Base-by-base conservation (phyloP, 2,888 invertebrate species). In the Nipponacmea schrenckii region DNA sequence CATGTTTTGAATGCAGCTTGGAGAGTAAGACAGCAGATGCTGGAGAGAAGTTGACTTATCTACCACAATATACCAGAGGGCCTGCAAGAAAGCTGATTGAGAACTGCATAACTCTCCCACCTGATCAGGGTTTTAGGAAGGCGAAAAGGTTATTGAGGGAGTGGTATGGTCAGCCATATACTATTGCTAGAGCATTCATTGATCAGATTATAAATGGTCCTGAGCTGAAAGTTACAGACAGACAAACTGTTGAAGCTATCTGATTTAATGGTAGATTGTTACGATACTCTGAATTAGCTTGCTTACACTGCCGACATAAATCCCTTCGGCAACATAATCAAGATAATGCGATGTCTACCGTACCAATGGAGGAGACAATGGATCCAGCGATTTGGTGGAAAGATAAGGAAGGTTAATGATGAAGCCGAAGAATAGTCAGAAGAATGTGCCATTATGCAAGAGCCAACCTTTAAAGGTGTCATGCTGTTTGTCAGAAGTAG, bases 111-210 rank as follows among this genome's bases (percentile, higher is more conserved):
- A 50, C 31, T 5, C 31, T 31, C 31, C 31, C 31, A 31, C 50
- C 50, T n/a, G 50, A 50, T 4, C n/a, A 50, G 15, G 50, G 50
- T 4, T 50, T 50, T 50, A 50, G 50, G 50, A 50, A 50, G n/a
- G 50, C 50, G 15, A 14, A 50, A 50, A 4, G n/a, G 5, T 50
- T 50, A n/a, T n/a, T 50, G 50, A 15, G 50, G n/a, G 50, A 50
- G 14, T n/a, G 50, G n/a, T 50, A 50, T 50, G 50, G 50, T 50
- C 50, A 50, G 50, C 50, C 50, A n/a, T 50, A 50, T n/a, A 50
- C n/a, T 15, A 50, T 50, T 50, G 50, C 50, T 14, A 50, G 10
- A 14, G 15, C 50, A 15, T 50, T n/a, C 50, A n/a, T 50, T n/a
- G 50, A 50, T 50, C 50, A 50, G n/a, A 4, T 50, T 15, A 14